Evolutionary conservation across 2,113 vertebrate species (phyloP), one percentile per base, ranked within the genome.

Genomic region (Pomatorhinus ruficollis): DNA sequence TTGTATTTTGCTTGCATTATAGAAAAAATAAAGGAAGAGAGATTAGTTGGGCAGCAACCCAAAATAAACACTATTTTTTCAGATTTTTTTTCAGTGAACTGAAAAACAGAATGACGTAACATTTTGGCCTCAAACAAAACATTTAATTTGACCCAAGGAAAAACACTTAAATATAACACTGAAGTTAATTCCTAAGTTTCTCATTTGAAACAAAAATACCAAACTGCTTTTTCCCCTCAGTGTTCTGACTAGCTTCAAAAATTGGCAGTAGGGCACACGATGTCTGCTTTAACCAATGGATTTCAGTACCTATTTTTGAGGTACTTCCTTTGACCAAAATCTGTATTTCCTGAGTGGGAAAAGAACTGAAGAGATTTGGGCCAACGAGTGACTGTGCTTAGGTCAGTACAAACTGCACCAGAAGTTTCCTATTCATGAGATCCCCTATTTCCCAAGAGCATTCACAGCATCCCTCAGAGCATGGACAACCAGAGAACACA

Each of bases 61-160:
- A 95, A 92, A 95, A 77, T 15, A 92, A 93, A 88, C 70, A 20
- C 12, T 17, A 4, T 72, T 91, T 90, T 89, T 90, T 35, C 44
- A 64, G 53, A 30, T 5, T 15, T 79, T 69, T 81, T 79, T 81
- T 14, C 63, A 72, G 66, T 49, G 28, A 90, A 65, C 28, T 66
- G 25, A 42, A 88, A 88, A 70, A 9, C 35, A 83, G 70, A 82
- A 92, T 33, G 2, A 60, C 5, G 6, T 53, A 79, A 68, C 25
- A 15, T 69, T 76, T 70, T 74, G 71, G 59, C 59, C 23, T 88
- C 12, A 12, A 83, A 76, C 40, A 88, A 83, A 90, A 44, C 33
- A 88, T 52, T 87, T 37, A 3, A 83, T 52, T 39, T 53, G 39
- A 89, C n/a, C 45, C 25, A 64, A 68, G 57, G 30, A 68, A 86